Evolutionary conservation across 2,888 invertebrate species (phyloP), one percentile per base, ranked within the genome.

Genomic region (Scrobipalpa costella): DNA sequence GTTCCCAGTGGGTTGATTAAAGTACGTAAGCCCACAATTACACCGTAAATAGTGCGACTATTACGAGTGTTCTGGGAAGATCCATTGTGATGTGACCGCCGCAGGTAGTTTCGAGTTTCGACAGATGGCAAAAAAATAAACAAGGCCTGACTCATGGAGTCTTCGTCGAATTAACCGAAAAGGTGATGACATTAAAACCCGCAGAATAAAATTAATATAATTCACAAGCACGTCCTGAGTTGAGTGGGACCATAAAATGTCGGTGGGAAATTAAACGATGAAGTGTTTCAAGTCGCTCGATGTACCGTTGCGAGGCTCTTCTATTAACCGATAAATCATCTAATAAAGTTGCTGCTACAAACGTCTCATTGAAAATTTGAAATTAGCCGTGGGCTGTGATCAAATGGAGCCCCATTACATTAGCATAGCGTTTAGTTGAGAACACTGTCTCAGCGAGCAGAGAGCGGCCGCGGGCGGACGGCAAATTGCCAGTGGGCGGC

Each of bases 391-490:
- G 84, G 87, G 89, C 85, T 78, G 84, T 78, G 87, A 86, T 88
- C 87, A 87, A 88, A 87, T 86, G 83, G 84, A 82, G 84, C 79
- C 75, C 86, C 86, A 88, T 88, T 86, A 88, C 83, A 90, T 90
- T 89, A 89, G 87, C 90, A 90, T 90, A 89, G 87, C 85, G 83
- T 88, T 88, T 88, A 88, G 88, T 82, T 81, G 74, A 79, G 85
- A 84, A 86, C 81, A 79, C 79, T 80, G 83, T 84, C 83, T 86
- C 75, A 75, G 11, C 11, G 74, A 74, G 76, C 75, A 76, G 72
- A 74, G 76, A 74, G 70, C 73, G 71, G 81, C 83, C 82, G 75
- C 85, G 73, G 84, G 83, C 85, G 73, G 75, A 78, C 81, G 76
- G 83, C 85, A 85, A 86, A 88, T 86, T 86, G 88, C 81, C 76